Conservation (phyloP, 2,888 invertebrate genomes). For the Lucinisca nassula region DNA sequence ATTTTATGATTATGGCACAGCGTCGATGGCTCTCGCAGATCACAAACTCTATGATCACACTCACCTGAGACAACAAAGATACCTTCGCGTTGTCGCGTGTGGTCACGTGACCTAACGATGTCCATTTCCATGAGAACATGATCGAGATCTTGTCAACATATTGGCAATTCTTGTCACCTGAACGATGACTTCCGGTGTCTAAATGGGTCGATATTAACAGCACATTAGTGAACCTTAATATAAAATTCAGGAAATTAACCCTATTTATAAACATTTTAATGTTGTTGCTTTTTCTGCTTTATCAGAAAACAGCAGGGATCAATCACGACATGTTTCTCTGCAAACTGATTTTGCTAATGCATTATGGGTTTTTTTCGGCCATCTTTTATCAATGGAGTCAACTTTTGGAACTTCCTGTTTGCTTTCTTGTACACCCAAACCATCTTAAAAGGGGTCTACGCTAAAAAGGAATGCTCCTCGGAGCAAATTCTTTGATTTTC, state of each 20-base stretch:
- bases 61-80: slow-evolving; percentile 17
- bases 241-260: slow-evolving; percentile 2
- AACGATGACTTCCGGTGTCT: not conserved
- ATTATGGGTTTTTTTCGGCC: too few species aligned
- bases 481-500: too few species aligned
- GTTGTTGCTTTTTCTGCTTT: too few species aligned
- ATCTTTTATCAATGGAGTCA: too few species aligned
- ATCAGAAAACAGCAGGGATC: too few species aligned
- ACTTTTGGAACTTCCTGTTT: too few species aligned
- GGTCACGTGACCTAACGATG: not conserved
- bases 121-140: not conserved
- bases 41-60: not conserved
- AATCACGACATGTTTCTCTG: too few species aligned
- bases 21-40: not conserved
- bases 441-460: too few species aligned
- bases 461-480: too few species aligned
- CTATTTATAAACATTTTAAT: slow-evolving; percentile 12
- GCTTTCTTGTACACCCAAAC: too few species aligned
- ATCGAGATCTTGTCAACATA: slow-evolving; percentile 9
- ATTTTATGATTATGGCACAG: not conserved
- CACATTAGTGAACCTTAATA: slow-evolving; percentile 6
- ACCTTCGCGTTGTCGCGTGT: not conserved
- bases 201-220: not conserved
- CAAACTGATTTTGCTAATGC: too few species aligned
- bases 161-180: slow-evolving; percentile 7